phyloP scores from a whole-genome alignment of 2,888 invertebrate genomes.

The Sericinus montela region DNA sequence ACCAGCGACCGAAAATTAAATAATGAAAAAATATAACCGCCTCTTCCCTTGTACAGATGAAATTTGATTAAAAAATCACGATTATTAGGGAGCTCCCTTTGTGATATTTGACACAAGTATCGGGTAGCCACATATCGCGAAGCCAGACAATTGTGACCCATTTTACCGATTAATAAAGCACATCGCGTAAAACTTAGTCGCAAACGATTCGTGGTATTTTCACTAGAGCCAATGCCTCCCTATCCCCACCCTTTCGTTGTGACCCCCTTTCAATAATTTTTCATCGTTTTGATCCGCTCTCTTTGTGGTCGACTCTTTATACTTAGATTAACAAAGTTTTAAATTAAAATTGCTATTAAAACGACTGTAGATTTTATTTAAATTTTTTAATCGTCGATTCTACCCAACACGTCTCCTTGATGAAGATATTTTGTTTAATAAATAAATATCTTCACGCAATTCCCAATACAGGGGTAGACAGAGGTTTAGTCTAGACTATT shows the following conservation, averaged over 20 bases:
- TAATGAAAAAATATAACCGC: slow-evolving; percentile 78
- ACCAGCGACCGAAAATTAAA: slow-evolving; percentile 74
- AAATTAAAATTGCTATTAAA: slow-evolving; percentile 71
- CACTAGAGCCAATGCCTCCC: slow-evolving; percentile 65
- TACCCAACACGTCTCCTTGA: too few relatives aligned
- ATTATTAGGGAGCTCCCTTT: slow-evolving; percentile 74
- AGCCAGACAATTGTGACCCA: slow-evolving; percentile 24
- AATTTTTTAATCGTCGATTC: not conserved
- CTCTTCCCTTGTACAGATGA: slow-evolving; percentile 77
- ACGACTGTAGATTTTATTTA: slow-evolving; percentile 49
- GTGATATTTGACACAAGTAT: slow-evolving; percentile 47
- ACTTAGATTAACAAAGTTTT: slow-evolving; percentile 78
- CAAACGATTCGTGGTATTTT: slow-evolving; percentile 45
- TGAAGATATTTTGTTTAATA: too few relatives aligned
- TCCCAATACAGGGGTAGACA: too few relatives aligned
- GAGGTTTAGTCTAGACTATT: too few relatives aligned
- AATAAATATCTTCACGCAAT: too few relatives aligned
- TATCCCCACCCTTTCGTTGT: slow-evolving; percentile 43
- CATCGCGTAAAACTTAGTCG: slow-evolving; percentile 20
- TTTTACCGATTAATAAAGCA: slow-evolving; percentile 26
- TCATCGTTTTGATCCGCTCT: slow-evolving; percentile 75
- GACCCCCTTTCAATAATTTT: slow-evolving; percentile 79
- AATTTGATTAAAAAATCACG: slow-evolving; percentile 81
- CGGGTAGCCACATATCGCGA: slow-evolving; percentile 23
- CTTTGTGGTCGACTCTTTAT: slow-evolving; percentile 72